phyloP scores from a whole-genome alignment of 2,797 vertebrate species.

The Aphelocoma californica region DNA sequence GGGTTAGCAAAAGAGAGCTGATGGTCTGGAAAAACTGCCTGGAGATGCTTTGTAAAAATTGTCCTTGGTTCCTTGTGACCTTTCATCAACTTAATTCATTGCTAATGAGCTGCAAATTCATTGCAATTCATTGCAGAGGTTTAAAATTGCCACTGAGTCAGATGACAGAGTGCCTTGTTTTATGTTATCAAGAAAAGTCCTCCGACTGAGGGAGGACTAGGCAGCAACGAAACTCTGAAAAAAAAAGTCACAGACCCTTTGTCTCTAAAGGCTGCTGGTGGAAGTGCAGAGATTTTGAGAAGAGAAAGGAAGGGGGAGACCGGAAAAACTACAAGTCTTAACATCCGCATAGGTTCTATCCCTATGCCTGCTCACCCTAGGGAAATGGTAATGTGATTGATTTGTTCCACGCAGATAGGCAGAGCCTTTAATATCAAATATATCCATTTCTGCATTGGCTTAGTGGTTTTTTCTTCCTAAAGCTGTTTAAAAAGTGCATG shows the following conservation, averaged over 20 bases:
- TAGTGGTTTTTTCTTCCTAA: not conserved
- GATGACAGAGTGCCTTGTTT: conserved; percentile 5
- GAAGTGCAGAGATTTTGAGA: not conserved
- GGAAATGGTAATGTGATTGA: not conserved
- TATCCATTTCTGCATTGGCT: not conserved
- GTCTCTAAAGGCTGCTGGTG: not conserved
- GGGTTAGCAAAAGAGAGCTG: not conserved
- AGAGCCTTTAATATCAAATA: not conserved
- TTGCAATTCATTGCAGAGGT: conserved; percentile 18
- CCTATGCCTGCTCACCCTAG: not conserved
- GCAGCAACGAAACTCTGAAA: not conserved
- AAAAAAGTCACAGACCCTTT: not conserved
- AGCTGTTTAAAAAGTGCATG: not conserved
- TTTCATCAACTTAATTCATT: conserved; percentile 38
- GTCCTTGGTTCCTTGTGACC: conserved; percentile 42
- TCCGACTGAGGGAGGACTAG: not conserved
- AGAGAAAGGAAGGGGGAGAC: not conserved
- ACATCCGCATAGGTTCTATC: not conserved
- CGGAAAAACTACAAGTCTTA: not conserved
- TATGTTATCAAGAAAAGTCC: not conserved
- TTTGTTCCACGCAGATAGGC: not conserved
- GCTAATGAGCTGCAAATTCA: conserved; percentile 31
- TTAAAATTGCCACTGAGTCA: conserved; percentile 13
- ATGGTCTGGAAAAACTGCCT: conserved; percentile 18
- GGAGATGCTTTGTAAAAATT: conserved; percentile 16